Evolutionary conservation across 2,888 invertebrate genomes (phyloP), one percentile per base, ranked within the genome.

Genomic region (Drosophila atripex): DNA sequence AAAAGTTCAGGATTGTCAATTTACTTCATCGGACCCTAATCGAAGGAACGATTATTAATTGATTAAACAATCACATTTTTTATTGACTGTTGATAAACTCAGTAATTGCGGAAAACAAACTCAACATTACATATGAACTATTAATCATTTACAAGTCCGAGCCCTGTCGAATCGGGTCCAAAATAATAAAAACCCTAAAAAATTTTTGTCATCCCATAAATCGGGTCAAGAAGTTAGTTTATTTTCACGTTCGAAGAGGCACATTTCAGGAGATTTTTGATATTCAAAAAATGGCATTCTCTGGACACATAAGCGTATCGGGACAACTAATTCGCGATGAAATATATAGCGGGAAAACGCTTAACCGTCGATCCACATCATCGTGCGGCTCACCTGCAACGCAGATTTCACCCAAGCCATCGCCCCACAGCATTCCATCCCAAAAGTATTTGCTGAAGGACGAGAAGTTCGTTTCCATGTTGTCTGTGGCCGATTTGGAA

Each of bases 251-350:
- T 18, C 32, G 56, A 54, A 61, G 16, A 18, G 14, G 14, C 39
- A 18, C 39, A 41, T 41, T 35, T 35, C 35, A n/a, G 35, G 35
- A 41, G 8, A 25, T 18, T 41, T 16, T 39, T 12, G n/a, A 54
- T 12, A 9, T 8, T 9, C 7, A 14, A 1, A 14, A 58, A n/a
- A 71, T 80, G 86, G 75, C 69, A 23, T 79, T 73, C 32, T 58
- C 41, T 35, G 83, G 71, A 46, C 65, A 59, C 43, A 16, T 54
- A 0, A 43, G 45, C 38, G 9, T 66, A 14, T 59, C 64, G 39
- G 83, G 75, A 3, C 18, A 73, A 3, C 11, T 73, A 5, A 45
- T 63, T 11, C 58, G 30, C 3, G 59, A 83, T 6, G 80, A 83
- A 39, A 41, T 49, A 12, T 79, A 38, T 16, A 7, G 6, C 16